Evolutionary conservation across 2,888 invertebrate genomes (phyloP).

Genomic region (Cordilura impudica): DNA sequence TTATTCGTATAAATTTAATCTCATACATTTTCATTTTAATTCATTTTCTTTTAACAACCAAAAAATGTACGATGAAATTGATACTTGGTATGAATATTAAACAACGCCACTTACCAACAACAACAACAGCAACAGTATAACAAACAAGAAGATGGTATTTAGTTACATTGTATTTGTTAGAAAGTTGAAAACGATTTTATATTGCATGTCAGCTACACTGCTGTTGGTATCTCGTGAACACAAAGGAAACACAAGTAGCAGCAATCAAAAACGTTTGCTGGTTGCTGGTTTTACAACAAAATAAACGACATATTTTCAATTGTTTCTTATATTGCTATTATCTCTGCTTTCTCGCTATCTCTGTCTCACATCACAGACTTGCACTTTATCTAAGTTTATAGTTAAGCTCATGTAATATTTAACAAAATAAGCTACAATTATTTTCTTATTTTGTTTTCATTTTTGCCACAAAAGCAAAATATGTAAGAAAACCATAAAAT

Average conservation of each 20-base stretch:
- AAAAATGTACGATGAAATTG: constrained; percentile 69
- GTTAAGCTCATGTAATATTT: constrained; percentile 51
- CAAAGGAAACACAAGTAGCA: not conserved
- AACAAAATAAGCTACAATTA: constrained; percentile 7
- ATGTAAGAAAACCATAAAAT: constrained; percentile 11
- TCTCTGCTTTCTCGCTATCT: not conserved
- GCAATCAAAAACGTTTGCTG: not conserved
- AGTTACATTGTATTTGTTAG: constrained; percentile 4
- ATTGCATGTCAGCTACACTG: not conserved
- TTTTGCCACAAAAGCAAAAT: not conserved
- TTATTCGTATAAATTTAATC: too few species aligned
- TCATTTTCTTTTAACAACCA: constrained; percentile 3
- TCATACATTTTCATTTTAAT: too few species aligned
- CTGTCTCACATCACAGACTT: constrained; percentile 16
- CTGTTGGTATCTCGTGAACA: not conserved
- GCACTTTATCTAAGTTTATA: constrained; percentile 39
- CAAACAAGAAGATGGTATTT: not conserved
- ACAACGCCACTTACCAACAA: constrained; percentile 38
- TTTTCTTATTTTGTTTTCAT: not conserved
- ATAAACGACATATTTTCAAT: constrained; percentile 36
- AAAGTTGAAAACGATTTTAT: constrained; percentile 18
- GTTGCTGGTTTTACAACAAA: too few species aligned
- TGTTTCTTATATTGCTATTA: constrained; percentile 8
- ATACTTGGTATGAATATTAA: constrained; percentile 76
- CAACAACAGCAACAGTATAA: not conserved